A percentile compares a stretch with the other conserved stretches of the same genome.
Conservation (phyloP, 2,888 invertebrate species). For the Epinotia nisella region DNA sequence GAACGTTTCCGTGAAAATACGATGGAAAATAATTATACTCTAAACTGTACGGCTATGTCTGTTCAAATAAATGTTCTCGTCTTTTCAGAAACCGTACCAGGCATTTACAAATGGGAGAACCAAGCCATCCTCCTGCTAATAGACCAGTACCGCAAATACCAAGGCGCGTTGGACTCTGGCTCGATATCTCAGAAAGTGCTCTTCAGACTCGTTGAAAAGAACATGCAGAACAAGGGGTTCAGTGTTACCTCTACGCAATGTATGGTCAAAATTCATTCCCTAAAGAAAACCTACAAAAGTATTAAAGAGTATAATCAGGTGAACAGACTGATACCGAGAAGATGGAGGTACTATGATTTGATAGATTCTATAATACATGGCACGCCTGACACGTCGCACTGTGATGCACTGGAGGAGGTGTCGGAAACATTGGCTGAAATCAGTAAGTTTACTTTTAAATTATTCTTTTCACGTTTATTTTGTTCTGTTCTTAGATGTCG, state of each 20-base stretch:
- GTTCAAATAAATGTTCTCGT: too few species aligned
- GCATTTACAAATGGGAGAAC: conserved; percentile 23
- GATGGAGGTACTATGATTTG: conserved; percentile 35
- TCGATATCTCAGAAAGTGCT: conserved; percentile 27
- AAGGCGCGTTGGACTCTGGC: conserved; percentile 20
- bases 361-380: conserved; percentile 24
- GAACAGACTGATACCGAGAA: conserved; percentile 23
- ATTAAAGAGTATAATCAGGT: conserved; percentile 31
- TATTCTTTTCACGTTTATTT: neutral
- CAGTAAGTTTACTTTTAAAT: conserved; percentile 16
- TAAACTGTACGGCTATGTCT: too few species aligned
- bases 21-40: too few species aligned
- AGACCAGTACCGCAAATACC: conserved; percentile 36
- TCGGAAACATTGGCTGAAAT: conserved; percentile 32
- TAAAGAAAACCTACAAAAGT: conserved; percentile 28
- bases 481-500: neutral
- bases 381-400: neutral
- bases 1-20: too few species aligned
- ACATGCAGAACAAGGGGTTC: conserved; percentile 15
- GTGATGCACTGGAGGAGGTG: conserved; percentile 23
- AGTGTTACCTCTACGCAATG: conserved; percentile 25
- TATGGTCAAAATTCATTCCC: conserved; percentile 17
- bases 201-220: conserved; percentile 13
- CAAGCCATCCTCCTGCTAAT: conserved; percentile 20
- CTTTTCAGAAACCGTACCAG: conserved; percentile 20